Evolutionary conservation across 1,140 invertebrate genomes (phyloP).

Genomic region (Periplaneta americana): DNA sequence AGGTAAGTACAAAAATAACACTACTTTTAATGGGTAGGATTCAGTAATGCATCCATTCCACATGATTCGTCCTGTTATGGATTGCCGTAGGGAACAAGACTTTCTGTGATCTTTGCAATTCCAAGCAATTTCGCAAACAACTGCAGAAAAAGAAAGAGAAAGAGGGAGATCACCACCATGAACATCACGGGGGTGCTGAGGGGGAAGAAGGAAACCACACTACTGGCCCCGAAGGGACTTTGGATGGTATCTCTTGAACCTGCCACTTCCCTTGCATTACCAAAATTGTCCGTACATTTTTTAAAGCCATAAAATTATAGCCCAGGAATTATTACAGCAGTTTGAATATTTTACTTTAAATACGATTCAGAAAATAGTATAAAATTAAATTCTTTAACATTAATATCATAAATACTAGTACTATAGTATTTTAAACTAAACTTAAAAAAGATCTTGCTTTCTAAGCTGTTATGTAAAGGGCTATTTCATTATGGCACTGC

Average conservation of each 20-base stretch:
- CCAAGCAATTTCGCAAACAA: slow-evolving; percentile 60
- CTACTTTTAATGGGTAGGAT: not conserved
- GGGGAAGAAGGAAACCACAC: slow-evolving; percentile 8
- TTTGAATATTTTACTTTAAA: not conserved
- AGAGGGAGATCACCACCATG: slow-evolving; percentile 9
- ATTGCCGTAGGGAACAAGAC: slow-evolving; percentile 73
- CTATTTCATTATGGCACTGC: not conserved
- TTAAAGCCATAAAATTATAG: not conserved
- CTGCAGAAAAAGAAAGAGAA: slow-evolving; percentile 46
- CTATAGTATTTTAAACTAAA: not conserved
- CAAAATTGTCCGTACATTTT: not conserved
- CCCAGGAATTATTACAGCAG: not conserved
- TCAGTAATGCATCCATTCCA: not conserved
- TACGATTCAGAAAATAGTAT: not conserved
- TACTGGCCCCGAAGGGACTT: slow-evolving; percentile 1
- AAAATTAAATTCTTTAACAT: no score
- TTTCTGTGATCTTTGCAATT: slow-evolving; percentile 73
- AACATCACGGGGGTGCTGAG: not conserved
- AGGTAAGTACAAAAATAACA: not conserved
- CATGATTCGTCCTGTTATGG: not conserved
- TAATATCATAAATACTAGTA: no score
- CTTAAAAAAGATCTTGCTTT: no score
- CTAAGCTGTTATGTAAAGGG: not conserved
- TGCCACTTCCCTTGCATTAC: not conserved
- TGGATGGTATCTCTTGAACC: not conserved